Conservation (phyloP, 2,113 vertebrate species). For the Tor tambroides region DNA sequence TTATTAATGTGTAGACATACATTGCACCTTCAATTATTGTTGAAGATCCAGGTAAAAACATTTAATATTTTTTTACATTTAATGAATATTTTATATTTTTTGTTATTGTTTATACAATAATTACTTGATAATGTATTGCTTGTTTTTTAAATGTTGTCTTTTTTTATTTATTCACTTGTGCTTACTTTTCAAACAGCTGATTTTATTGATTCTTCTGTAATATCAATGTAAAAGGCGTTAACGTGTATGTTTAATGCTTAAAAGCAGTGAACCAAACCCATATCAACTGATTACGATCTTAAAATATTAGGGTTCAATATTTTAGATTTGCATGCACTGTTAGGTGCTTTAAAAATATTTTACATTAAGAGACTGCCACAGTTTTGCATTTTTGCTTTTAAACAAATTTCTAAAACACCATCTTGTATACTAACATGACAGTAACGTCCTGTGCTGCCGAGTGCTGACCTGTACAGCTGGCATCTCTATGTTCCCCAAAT, state of each 20-base stretch:
- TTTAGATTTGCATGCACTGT: not conserved
- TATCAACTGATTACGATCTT: too few species aligned
- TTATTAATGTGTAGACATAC: not conserved
- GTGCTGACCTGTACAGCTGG: too few species aligned
- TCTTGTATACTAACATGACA: not conserved
- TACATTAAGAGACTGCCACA: not conserved
- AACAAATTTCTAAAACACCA: not conserved
- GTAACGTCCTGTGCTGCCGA: not conserved
- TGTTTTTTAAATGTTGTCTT: not conserved
- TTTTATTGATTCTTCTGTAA: not conserved
- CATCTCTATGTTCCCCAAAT: not conserved
- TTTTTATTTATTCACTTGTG: not conserved
- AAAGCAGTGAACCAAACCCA: too few species aligned
- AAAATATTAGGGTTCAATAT: too few species aligned
- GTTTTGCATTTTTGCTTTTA: too few species aligned
- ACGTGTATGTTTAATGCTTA: too few species aligned
- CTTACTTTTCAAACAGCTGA: not conserved
- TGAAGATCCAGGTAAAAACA: not conserved
- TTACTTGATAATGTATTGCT: not conserved
- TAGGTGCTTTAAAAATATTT: not conserved
- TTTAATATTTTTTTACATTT: not conserved
- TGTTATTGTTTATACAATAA: not conserved
- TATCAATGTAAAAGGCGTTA: too few species aligned
- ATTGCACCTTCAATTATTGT: not conserved
- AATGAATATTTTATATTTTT: not conserved